These are phyloP conservation scores for Tethya wilhelma DNA, from an alignment of 37 sponge, comb jelly and placozoan species.

Conservation along the genomic window DNA sequence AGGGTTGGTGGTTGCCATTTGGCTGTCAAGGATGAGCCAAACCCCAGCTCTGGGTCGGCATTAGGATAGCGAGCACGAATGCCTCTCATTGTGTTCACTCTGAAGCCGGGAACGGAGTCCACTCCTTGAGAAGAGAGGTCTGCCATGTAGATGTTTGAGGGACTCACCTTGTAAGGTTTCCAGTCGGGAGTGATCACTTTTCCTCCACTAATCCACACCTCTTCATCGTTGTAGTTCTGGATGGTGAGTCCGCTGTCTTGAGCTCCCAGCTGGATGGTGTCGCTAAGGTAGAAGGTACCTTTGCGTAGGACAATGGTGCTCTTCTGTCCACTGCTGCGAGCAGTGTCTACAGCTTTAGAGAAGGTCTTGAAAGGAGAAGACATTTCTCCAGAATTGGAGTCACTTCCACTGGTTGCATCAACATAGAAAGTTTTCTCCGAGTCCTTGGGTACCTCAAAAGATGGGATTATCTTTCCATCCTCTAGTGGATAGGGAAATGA, in stretches of 20 bases:
- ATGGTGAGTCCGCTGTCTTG: constrained; percentile 54
- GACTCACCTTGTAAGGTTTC: constrained; percentile 6
- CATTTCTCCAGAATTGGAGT: constrained; percentile 56
- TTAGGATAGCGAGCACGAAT: constrained; percentile 79
- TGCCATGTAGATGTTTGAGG: constrained; percentile 31
- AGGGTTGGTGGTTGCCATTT: constrained; percentile 21
- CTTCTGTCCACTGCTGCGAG: background rate
- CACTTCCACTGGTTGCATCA: constrained; percentile 61
- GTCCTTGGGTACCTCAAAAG: background rate
- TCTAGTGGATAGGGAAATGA: background rate
- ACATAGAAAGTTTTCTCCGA: constrained; percentile 57
- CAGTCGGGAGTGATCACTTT: constrained; percentile 51
- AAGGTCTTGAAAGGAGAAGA: constrained; percentile 46
- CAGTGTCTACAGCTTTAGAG: constrained; percentile 27
- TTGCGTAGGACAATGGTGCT: constrained; percentile 51
- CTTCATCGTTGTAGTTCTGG: constrained; percentile 50
- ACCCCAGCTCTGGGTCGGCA: constrained; percentile 75
- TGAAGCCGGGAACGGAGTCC: constrained; percentile 39
- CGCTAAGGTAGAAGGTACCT: constrained; percentile 61
- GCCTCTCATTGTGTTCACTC: constrained; percentile 51
- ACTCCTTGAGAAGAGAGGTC: constrained; percentile 63
- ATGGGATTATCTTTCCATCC: background rate
- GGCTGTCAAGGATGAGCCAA: constrained; percentile 53
- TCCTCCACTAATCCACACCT: constrained; percentile 69
- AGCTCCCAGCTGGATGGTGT: constrained; percentile 41